Percentiles rank a stretch among this genome's conserved stretches.
These are phyloP conservation scores for Naso thynnoides DNA, from an alignment of 2,797 vertebrate genomes.

Conservation along the genomic window DNA sequence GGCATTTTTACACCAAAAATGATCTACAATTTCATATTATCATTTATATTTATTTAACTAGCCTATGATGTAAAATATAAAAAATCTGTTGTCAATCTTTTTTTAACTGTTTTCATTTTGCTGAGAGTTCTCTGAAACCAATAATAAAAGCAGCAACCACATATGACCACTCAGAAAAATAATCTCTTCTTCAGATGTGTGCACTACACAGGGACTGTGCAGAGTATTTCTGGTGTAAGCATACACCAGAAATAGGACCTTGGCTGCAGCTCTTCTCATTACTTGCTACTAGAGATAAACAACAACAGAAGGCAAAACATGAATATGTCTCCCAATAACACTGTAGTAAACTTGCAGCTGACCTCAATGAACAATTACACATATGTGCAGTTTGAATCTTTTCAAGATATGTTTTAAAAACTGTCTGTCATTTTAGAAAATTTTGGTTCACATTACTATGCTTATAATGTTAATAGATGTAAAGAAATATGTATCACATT, in stretches of 20 bases:
- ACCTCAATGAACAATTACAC: neutral
- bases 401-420: neutral
- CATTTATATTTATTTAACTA: neutral
- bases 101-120: neutral
- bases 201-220: neutral
- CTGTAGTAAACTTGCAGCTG: slow-evolving; percentile 30
- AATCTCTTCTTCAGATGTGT: neutral
- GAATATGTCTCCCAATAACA: slow-evolving; percentile 47
- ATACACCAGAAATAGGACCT: slow-evolving; percentile 15
- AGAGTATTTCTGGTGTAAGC: slow-evolving; percentile 25
- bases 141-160: neutral
- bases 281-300: slow-evolving; percentile 40
- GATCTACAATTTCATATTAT: neutral
- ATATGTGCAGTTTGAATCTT: neutral
- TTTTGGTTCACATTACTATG: neutral
- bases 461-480: too few relatives aligned
- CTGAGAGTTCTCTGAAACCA: neutral
- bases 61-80: neutral
- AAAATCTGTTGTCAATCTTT: too few relatives aligned
- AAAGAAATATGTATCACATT: neutral
- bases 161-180: neutral
- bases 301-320: slow-evolving; percentile 42
- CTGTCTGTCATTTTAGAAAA: too few relatives aligned
- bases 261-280: slow-evolving; percentile 25
- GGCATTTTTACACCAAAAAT: too few relatives aligned